Evolutionary conservation across 2,113 vertebrate species (phyloP).

Genomic region (Rhinogobius similis): DNA sequence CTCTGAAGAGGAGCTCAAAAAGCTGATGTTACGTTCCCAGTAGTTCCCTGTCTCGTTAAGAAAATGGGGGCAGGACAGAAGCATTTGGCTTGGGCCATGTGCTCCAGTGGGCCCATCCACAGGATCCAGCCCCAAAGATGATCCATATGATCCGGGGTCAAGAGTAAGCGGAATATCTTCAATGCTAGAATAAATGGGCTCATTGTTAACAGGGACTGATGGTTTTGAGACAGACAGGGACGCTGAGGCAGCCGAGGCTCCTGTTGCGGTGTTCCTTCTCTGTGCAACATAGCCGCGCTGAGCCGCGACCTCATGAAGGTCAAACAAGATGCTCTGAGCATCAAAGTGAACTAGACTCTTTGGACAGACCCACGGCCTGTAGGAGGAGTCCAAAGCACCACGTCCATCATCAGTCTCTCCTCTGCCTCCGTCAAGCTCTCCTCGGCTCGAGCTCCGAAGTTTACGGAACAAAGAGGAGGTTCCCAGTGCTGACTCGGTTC

Average conservation of each 20-base stretch:
- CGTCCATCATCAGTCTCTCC: slow-evolving; percentile 53
- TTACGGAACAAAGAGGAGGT: slow-evolving; percentile 88
- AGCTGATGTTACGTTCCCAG: slow-evolving; percentile 85
- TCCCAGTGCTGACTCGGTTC: slow-evolving; percentile 73
- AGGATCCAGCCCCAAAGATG: slow-evolving; percentile 71
- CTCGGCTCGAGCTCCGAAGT: slow-evolving; percentile 77
- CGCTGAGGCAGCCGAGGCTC: slow-evolving; percentile 86
- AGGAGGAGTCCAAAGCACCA: slow-evolving; percentile 44
- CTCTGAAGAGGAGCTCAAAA: slow-evolving; percentile 78
- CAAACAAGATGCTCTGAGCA: slow-evolving; percentile 89
- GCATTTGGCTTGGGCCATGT: slow-evolving; percentile 78
- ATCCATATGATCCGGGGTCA: slow-evolving; percentile 27
- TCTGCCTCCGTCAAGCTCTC: slow-evolving; percentile 70
- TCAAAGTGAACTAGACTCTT: slow-evolving; percentile 91
- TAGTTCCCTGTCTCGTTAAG: slow-evolving; percentile 88
- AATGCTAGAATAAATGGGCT: slow-evolving; percentile 79
- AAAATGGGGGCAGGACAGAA: slow-evolving; percentile 93
- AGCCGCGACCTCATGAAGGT: slow-evolving; percentile 81
- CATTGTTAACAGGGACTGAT: slow-evolving; percentile 60
- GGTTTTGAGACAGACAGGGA: slow-evolving; percentile 70
- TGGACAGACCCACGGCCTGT: slow-evolving; percentile 82
- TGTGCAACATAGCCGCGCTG: slow-evolving; percentile 73
- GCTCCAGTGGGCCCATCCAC: slow-evolving; percentile 66
- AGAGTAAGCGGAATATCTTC: slow-evolving; percentile 81
- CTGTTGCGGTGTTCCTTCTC: slow-evolving; percentile 87